A percentile compares a stretch with the other conserved stretches of the same genome.
Conservation (phyloP, 2,113 vertebrate genomes). For the Phaethornis superciliosus region DNA sequence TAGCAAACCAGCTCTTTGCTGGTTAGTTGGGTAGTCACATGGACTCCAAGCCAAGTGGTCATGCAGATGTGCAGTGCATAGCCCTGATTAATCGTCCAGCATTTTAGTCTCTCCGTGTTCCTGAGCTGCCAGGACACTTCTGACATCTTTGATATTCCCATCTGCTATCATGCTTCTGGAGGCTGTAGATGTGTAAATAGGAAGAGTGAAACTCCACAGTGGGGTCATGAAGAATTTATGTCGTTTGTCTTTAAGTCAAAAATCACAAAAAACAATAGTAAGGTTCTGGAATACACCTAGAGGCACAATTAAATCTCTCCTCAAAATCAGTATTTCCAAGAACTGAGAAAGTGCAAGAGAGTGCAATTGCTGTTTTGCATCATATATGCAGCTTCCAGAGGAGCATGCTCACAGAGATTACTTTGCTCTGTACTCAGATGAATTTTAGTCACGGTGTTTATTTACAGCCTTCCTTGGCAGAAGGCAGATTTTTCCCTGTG, state of each 20-base stretch:
- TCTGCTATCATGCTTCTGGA: not conserved
- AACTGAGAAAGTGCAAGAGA: not conserved
- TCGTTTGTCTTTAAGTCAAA: not conserved
- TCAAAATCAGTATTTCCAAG: not conserved
- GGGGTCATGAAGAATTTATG: not conserved
- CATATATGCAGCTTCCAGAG: not conserved
- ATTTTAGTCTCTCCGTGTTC: not conserved
- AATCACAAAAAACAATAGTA: not conserved
- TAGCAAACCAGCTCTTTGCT: not conserved
- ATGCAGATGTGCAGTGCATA: not conserved
- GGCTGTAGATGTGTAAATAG: not conserved
- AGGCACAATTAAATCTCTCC: not conserved
- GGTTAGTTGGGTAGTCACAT: no score
- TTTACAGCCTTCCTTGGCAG: conserved; percentile 17
- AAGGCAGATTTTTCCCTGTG: not conserved
- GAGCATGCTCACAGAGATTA: not conserved
- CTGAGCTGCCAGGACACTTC: not conserved
- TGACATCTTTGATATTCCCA: not conserved
- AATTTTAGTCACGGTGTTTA: not conserved
- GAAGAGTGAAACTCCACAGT: not conserved
- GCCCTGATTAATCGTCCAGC: not conserved
- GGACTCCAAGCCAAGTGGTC: not conserved
- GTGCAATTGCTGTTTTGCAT: not conserved
- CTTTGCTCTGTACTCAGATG: not conserved
- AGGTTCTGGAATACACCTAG: not conserved